Evolutionary conservation across 2,113 vertebrate species (phyloP).

Genomic region (Barnardius zonarius): DNA sequence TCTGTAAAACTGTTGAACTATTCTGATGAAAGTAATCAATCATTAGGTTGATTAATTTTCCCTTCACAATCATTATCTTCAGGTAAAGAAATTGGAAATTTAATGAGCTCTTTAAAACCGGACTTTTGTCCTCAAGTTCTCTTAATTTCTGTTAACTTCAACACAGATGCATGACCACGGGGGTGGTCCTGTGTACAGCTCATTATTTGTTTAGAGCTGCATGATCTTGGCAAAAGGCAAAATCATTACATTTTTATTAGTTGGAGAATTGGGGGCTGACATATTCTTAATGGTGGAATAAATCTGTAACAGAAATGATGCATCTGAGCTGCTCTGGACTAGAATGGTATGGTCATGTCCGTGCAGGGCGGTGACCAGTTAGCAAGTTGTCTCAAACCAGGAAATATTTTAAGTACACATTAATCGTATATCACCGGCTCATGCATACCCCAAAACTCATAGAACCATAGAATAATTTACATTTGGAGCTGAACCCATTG

Average conservation of each 20-base stretch:
- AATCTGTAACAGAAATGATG: background rate
- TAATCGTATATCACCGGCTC: background rate
- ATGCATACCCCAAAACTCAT: background rate
- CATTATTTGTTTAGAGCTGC: background rate
- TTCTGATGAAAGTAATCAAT: background rate
- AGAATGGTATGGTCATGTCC: background rate
- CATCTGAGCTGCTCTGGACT: background rate
- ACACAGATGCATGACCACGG: background rate
- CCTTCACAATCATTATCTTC: background rate
- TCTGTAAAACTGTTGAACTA: background rate
- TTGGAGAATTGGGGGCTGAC: background rate
- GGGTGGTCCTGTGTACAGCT: accelerated
- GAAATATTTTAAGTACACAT: background rate
- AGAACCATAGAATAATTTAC: background rate
- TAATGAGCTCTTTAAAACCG: background rate
- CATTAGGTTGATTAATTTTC: background rate
- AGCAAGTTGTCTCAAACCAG: background rate
- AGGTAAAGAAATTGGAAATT: background rate
- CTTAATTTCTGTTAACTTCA: background rate
- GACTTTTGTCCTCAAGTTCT: background rate
- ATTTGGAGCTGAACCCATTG: background rate
- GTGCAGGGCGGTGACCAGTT: background rate
- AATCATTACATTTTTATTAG: background rate
- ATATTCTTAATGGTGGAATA: background rate
- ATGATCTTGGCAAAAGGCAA: background rate